Percentiles rank a stretch among this genome's conserved stretches.
Evolutionary conservation across 2,113 vertebrate species (phyloP).

Genomic region (Scolopax mira): DNA sequence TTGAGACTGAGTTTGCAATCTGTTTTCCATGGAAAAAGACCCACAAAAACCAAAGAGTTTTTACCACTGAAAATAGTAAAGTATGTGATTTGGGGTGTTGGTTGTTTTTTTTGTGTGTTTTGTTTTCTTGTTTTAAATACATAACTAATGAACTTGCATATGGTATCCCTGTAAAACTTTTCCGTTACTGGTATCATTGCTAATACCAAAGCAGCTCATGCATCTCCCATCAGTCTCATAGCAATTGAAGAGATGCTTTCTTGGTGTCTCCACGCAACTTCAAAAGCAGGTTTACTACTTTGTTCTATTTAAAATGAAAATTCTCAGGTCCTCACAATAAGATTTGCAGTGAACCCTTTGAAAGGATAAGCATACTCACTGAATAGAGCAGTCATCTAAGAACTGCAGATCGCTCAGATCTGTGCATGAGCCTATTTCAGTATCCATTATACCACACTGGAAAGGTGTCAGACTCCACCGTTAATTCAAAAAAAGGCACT

Average conservation of each 20-base stretch:
- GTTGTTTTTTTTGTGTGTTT: background rate
- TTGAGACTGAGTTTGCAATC: conserved; percentile 63
- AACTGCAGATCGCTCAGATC: background rate
- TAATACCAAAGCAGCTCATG: background rate
- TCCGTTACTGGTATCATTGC: background rate
- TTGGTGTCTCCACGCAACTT: background rate
- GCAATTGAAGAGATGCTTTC: background rate
- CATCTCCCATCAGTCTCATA: background rate
- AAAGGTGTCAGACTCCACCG: background rate
- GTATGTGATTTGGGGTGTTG: background rate
- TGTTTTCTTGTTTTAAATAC: background rate
- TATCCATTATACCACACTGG: accelerated
- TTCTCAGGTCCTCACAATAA: background rate
- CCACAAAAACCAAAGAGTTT: background rate
- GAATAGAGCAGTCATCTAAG: background rate
- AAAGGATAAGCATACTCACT: background rate
- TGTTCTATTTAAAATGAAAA: conserved; percentile 12
- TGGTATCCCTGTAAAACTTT: background rate
- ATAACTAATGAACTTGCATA: background rate
- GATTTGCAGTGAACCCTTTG: background rate
- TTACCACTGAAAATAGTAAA: background rate
- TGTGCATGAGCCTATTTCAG: background rate
- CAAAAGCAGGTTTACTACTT: background rate
- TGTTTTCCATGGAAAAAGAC: conserved; percentile 17
- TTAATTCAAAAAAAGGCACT: background rate